phyloP scores from a whole-genome alignment of 2,797 vertebrate species.

The Crypturellus tataupa region DNA sequence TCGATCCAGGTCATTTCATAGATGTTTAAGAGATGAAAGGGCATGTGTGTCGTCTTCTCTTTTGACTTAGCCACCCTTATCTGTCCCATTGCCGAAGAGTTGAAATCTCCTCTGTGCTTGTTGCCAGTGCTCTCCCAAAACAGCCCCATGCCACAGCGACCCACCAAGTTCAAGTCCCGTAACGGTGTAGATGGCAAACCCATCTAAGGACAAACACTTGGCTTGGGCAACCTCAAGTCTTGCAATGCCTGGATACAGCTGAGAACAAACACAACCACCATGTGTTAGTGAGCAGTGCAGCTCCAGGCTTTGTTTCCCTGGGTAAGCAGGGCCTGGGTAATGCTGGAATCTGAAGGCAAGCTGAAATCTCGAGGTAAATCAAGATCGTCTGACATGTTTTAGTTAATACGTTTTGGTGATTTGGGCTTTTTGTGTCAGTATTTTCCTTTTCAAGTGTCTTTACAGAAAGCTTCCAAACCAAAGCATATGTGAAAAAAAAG shows the following conservation, averaged over 20 bases:
- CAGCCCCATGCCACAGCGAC: neutral
- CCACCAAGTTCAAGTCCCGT: neutral
- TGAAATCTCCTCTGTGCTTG: neutral
- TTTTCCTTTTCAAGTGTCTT: neutral
- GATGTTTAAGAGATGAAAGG: neutral
- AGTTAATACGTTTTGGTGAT: neutral
- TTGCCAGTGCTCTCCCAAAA: neutral
- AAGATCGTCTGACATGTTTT: neutral
- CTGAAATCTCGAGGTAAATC: neutral
- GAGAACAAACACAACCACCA: fast-evolving
- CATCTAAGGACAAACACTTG: neutral
- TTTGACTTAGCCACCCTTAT: neutral
- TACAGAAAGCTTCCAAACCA: neutral
- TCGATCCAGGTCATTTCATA: neutral
- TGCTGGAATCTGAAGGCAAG: neutral
- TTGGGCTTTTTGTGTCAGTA: neutral
- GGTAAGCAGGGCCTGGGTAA: neutral
- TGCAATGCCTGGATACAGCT: neutral
- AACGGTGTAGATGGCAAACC: neutral
- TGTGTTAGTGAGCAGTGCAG: neutral
- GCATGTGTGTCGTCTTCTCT: neutral
- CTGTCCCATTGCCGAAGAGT: neutral
- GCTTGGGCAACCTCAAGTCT: neutral
- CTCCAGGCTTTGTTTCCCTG: neutral
- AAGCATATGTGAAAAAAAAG: neutral